These are phyloP conservation scores for Resseliella maxima DNA, from an alignment of 2,888 invertebrate genomes.

Conservation along the genomic window DNA sequence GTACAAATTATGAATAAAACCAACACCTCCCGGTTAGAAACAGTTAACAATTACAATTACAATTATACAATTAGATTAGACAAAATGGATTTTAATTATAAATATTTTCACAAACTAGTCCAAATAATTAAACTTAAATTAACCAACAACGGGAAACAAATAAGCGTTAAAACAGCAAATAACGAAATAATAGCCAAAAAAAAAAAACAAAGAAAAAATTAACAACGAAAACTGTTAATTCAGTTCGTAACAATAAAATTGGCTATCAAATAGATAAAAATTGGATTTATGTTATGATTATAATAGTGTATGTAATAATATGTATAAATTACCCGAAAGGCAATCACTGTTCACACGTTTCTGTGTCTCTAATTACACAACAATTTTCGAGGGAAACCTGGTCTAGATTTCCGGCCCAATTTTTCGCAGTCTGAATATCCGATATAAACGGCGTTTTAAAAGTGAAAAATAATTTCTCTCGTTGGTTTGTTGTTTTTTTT, in stretches of 20 bases:
- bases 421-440: too few species aligned
- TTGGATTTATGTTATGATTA: not conserved
- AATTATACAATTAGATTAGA: not conserved
- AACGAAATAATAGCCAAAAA: not conserved
- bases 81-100: not conserved
- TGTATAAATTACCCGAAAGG: slow-evolving; percentile 29
- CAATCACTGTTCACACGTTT: slow-evolving; percentile 54
- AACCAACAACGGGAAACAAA: not conserved
- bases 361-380: slow-evolving; percentile 24
- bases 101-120: not conserved
- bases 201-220: not conserved
- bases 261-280: slow-evolving; percentile 13
- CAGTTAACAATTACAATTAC: not conserved
- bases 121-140: not conserved
- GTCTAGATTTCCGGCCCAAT: not conserved
- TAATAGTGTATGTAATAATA: not conserved
- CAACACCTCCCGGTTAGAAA: not conserved
- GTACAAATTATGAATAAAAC: not conserved
- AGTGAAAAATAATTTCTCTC: too few species aligned
- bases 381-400: not conserved
- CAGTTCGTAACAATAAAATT: too few species aligned
- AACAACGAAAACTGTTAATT: not conserved
- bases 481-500: not conserved
- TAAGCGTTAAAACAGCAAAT: not conserved
- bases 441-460: too few species aligned